These are phyloP conservation scores for Oreonectes daqikongensis DNA, from an alignment of 2,797 vertebrate genomes.

Conservation along the genomic window DNA sequence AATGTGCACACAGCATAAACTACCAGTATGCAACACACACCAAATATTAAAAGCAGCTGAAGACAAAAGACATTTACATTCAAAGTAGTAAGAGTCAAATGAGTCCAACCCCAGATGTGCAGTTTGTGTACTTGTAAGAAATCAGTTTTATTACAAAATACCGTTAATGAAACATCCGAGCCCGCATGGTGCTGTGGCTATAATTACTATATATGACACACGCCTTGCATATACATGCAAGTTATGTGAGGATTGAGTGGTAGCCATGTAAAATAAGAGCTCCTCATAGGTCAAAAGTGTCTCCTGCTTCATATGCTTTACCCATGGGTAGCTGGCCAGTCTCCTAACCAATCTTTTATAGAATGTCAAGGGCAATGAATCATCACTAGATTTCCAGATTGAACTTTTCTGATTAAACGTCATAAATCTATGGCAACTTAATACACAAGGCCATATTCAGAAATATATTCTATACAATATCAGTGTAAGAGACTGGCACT, in stretches of 20 bases:
- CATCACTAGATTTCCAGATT: background rate
- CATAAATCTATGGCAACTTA: background rate
- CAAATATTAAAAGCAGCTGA: too few relatives aligned
- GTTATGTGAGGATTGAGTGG: conserved; percentile 22
- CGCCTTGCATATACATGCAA: conserved; percentile 1
- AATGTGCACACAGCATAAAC: background rate
- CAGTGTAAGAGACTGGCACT: background rate
- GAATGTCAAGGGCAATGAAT: background rate
- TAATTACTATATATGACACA: conserved; percentile 21
- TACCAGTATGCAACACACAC: too few relatives aligned
- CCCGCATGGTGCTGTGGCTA: background rate
- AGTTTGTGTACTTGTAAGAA: background rate
- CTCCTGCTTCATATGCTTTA: background rate
- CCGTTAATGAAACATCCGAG: background rate
- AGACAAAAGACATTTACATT: background rate
- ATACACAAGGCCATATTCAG: background rate
- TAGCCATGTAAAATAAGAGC: conserved; percentile 35
- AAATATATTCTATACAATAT: background rate
- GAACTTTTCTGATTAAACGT: background rate
- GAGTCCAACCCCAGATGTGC: background rate
- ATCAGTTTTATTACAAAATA: background rate
- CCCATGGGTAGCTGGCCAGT: background rate
- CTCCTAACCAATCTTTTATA: conserved; percentile 9
- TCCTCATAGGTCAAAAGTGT: background rate
- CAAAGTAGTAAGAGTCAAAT: background rate